Evolutionary conservation across 2,888 invertebrate species (phyloP), one percentile per base, ranked within the genome.

Genomic region (Eurois occulta): DNA sequence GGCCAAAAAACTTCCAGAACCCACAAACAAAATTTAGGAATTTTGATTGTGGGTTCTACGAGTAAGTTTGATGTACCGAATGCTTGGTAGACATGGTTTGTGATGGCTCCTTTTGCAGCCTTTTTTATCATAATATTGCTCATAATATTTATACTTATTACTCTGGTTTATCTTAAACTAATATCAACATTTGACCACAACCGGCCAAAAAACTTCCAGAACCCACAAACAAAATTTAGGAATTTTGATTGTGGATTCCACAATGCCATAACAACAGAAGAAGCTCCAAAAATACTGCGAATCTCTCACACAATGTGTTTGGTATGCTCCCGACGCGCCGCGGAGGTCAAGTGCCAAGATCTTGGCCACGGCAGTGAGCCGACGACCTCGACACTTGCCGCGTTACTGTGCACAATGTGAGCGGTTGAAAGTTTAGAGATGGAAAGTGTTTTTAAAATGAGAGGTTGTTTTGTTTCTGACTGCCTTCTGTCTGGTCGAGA

Each of bases 341-440:
- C 38, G 66, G 77, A 89, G 90, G 90, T 90, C 90, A 90, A 85
- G 91, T 81, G 81, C 86, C 89, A 91, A 89, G 90, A 90, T 90
- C 90, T 88, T 83, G 90, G 91, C 78, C 91, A 43, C 75, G 68
- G 48, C 48, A 18, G 62, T 43, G 83, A 43, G 41, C 41, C 35
- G 43, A 35, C 32, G 87, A 78, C 87, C 87, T 88, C 88, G 87
- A 16, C 68, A 43, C 71, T 75, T n/a, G n/a, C 64, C 52, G 58
- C 58, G 55, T 55, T 80, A 28, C 28, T 43, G 35, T 41, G 55
- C 38, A 32, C 5, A 78, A 38, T 75, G 38, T 38, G 13, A 24
- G 41, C 32, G 78, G 32, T 43, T 65, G 55, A 58, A 78, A 83
- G 65, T 78, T 65, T 46, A 16, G 8, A 41, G 24, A 35, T 78